Percentiles rank a stretch among this genome's conserved stretches.
Conservation (phyloP, 53 echinoderm and acorn worm genomes). For the Luidia sarsii region DNA sequence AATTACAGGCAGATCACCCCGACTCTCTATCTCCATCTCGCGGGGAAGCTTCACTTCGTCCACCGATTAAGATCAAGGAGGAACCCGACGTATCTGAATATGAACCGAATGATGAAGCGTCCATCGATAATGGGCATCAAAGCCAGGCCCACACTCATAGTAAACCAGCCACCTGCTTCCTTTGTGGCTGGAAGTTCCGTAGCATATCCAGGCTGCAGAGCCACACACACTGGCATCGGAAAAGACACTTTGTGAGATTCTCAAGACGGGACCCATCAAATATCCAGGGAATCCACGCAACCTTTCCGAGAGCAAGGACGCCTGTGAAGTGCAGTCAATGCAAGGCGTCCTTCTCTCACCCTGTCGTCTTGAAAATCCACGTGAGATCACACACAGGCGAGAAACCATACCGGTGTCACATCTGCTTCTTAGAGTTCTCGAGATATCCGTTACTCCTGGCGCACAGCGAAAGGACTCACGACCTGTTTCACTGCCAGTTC, state of each 20-base stretch:
- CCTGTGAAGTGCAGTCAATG: not conserved
- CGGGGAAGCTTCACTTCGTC: not conserved
- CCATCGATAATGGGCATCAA: too few relatives aligned
- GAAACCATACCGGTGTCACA: not conserved
- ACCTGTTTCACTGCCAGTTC: too few relatives aligned
- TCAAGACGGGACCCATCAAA: too few relatives aligned
- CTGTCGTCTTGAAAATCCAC: conserved; percentile 9
- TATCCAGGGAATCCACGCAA: too few relatives aligned
- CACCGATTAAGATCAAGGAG: not conserved
- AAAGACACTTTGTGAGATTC: not conserved
- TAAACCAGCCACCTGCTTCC: not conserved
- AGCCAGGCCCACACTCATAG: not conserved
- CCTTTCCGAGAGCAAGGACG: not conserved
- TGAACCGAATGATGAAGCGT: not conserved
- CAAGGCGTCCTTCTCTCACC: not conserved
- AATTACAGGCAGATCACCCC: too few relatives aligned
- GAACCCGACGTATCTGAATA: not conserved
- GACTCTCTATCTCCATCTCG: not conserved
- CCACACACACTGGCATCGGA: not conserved
- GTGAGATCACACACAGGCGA: conserved; percentile 29
- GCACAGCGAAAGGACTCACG: not conserved
- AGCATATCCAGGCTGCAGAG: not conserved
- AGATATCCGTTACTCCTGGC: not conserved
- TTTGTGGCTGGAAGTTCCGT: conserved; percentile 27
- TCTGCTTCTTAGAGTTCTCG: not conserved